These are phyloP conservation scores for Helicolenus hilgendorfi DNA, from an alignment of 2,797 vertebrate species.

Conservation along the genomic window DNA sequence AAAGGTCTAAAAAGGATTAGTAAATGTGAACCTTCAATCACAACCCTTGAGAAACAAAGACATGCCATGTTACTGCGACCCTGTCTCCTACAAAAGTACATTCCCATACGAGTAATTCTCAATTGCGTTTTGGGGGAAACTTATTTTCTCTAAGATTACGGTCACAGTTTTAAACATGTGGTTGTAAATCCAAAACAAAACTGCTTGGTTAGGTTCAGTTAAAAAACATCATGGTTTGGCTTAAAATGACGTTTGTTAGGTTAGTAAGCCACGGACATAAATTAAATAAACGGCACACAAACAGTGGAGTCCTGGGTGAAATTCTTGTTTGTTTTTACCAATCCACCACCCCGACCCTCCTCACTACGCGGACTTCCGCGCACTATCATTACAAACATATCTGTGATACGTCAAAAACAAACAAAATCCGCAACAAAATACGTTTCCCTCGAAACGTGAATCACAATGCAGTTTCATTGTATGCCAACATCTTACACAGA, in stretches of 20 bases:
- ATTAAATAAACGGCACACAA: neutral
- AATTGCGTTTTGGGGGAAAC: too few species aligned
- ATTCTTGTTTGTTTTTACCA: too few species aligned
- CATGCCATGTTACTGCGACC: neutral
- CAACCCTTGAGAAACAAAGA: neutral
- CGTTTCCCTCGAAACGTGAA: fast-evolving
- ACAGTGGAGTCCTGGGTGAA: too few species aligned
- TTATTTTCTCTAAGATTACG: neutral
- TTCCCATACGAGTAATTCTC: neutral
- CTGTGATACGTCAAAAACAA: too few species aligned
- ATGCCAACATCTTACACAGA: neutral
- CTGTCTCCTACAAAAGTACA: neutral
- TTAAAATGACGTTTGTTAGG: neutral
- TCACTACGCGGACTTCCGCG: too few species aligned
- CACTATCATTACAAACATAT: too few species aligned
- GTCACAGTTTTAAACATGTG: neutral
- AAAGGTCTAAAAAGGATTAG: neutral
- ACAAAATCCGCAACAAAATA: fast-evolving
- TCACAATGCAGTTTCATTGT: too few species aligned
- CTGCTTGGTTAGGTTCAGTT: neutral
- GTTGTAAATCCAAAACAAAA: neutral
- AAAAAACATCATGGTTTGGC: neutral
- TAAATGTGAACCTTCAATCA: neutral
- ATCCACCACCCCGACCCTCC: too few species aligned
- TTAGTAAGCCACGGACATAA: fast-evolving